These are phyloP conservation scores for Propithecus deckenii DNA, from an alignment of 2,797 vertebrate genomes.

Conservation along the genomic window DNA sequence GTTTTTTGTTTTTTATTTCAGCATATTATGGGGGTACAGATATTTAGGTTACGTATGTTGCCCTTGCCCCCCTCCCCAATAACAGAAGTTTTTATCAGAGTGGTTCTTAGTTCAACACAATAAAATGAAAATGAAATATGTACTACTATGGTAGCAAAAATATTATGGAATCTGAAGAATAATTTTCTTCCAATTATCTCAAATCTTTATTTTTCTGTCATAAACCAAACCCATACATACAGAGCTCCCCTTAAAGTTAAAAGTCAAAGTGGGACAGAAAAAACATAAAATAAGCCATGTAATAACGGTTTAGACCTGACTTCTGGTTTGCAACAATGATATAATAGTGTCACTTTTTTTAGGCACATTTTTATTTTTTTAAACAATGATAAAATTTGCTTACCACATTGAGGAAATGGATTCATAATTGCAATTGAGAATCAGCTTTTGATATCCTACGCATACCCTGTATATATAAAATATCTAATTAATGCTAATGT, in stretches of 20 bases:
- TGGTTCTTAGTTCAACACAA: constrained; percentile 35
- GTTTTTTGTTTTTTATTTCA: too few relatives aligned
- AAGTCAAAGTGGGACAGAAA: constrained; percentile 27
- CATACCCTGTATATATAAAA: neutral
- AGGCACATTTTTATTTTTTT: constrained; percentile 39
- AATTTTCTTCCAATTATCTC: neutral
- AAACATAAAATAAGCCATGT: constrained; percentile 17
- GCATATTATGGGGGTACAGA: too few relatives aligned
- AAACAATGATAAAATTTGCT: constrained; percentile 25
- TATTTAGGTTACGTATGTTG: too few relatives aligned
- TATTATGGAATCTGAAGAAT: constrained; percentile 4
- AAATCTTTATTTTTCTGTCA: constrained; percentile 40
- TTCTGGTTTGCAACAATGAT: constrained; percentile 33
- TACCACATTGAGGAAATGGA: neutral
- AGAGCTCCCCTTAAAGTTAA: constrained; percentile 21
- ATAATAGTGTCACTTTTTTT: neutral
- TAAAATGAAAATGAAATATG: constrained; percentile 48
- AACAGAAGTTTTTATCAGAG: constrained; percentile 39
- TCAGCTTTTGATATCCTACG: constrained; percentile 17
- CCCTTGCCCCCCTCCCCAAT: too few relatives aligned
- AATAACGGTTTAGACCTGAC: neutral
- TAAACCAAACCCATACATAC: neutral
- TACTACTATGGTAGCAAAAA: constrained; percentile 12
- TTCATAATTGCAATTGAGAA: constrained; percentile 19
- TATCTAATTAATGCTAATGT: neutral